Conservation (phyloP, 53 echinoderm and acorn worm species). For the Glandiceps talaboti region DNA sequence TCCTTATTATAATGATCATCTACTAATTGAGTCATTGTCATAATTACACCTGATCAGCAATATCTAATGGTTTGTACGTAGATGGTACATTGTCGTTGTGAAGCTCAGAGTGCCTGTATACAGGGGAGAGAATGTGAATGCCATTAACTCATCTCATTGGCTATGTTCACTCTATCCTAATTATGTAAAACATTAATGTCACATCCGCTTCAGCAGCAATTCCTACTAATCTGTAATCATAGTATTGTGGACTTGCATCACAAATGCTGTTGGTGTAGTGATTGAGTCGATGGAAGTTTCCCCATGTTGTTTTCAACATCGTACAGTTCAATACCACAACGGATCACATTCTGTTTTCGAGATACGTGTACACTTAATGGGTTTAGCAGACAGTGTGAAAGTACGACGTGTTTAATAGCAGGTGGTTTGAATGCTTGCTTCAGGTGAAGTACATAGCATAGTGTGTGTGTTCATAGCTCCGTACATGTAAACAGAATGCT, state of each 20-base stretch:
- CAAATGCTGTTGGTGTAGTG: background rate
- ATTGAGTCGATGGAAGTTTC: background rate
- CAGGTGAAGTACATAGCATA: no score
- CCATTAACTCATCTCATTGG: background rate
- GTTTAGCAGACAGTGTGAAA: background rate
- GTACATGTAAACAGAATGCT: no score
- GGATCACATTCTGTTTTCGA: no score
- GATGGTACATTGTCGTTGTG: no score
- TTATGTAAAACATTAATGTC: background rate
- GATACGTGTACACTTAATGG: background rate
- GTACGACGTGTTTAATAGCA: background rate
- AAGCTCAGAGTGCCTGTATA: no score
- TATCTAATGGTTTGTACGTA: no score
- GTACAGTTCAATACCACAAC: background rate
- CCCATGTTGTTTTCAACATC: background rate
- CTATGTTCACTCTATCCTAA: background rate
- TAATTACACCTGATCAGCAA: no score
- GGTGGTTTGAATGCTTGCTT: background rate
- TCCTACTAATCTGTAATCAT: background rate
- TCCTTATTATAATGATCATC: background rate
- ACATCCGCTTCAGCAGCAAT: background rate
- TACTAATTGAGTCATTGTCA: no score
- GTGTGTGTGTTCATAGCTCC: no score
- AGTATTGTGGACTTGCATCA: background rate
- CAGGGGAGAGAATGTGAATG: no score